Evolutionary conservation across 2,888 invertebrate genomes (phyloP).

Genomic region (Philopedon plagiatum): DNA sequence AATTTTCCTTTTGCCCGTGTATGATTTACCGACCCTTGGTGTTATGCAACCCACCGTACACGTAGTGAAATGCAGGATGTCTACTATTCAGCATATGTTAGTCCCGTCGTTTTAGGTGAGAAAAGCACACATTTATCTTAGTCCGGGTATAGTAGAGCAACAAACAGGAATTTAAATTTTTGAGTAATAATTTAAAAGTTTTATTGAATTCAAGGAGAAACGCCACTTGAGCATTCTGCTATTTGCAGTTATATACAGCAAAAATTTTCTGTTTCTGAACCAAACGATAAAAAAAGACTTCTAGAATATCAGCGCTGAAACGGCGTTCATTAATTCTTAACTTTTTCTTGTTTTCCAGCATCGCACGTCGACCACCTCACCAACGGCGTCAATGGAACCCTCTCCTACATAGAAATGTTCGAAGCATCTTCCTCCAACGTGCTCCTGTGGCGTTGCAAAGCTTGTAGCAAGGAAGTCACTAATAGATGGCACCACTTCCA

Average conservation of each 20-base stretch:
- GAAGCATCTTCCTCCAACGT: slow-evolving; percentile 78
- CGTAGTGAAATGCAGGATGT: slow-evolving; percentile 5
- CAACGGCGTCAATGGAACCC: slow-evolving; percentile 59
- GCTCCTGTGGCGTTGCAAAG: slow-evolving; percentile 85
- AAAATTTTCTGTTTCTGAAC: not conserved
- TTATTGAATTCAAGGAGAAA: no score
- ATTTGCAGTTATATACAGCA: no score
- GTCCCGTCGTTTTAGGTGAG: not conserved
- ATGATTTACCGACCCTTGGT: not conserved
- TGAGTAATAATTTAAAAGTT: no score
- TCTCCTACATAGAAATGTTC: slow-evolving; percentile 90
- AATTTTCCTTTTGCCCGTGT: not conserved
- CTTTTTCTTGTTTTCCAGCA: slow-evolving; percentile 8
- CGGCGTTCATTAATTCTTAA: not conserved
- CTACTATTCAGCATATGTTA: not conserved
- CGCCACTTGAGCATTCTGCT: no score
- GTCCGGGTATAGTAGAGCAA: not conserved
- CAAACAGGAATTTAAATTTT: no score
- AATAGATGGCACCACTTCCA: slow-evolving; percentile 92
- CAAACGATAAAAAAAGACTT: no score
- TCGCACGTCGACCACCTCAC: not conserved
- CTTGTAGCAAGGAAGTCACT: slow-evolving; percentile 87
- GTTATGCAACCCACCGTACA: slow-evolving; percentile 38
- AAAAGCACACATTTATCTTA: not conserved
- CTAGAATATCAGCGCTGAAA: no score